phyloP scores from a whole-genome alignment of 2,797 vertebrate species.

The Neosilurus mollespiculum region DNA sequence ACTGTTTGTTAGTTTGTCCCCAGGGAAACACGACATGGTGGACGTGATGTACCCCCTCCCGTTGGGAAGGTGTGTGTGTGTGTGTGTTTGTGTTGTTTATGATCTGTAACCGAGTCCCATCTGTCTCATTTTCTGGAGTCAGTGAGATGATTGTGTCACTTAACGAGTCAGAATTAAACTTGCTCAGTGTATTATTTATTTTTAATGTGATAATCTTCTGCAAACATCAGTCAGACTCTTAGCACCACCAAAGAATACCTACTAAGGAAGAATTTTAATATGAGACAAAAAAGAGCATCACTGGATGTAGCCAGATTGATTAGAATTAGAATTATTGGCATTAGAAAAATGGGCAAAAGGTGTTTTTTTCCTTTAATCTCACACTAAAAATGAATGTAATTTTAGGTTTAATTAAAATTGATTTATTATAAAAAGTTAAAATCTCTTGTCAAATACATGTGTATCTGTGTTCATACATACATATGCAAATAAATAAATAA shows the following conservation, averaged over 20 bases:
- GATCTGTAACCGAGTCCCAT: background rate
- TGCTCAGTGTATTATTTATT: background rate
- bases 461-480: background rate
- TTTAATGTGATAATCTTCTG: no score
- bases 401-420: background rate
- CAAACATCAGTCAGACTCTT: background rate
- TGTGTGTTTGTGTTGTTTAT: background rate
- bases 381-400: background rate
- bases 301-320: background rate
- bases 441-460: background rate
- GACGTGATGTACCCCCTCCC: background rate
- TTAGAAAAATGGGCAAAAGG: background rate
- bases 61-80: background rate
- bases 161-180: background rate
- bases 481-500: background rate
- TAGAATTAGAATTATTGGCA: background rate
- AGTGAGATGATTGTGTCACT: background rate
- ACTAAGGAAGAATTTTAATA: background rate
- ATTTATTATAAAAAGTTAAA: background rate
- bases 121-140: slow-evolving; percentile 3
- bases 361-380: background rate
- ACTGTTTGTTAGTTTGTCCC: background rate
- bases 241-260: background rate
- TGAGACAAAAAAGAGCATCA: background rate
- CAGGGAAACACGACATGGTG: background rate